Base-by-base conservation (phyloP, 2,888 invertebrate genomes). In the Ectropis crepuscularia region DNA sequence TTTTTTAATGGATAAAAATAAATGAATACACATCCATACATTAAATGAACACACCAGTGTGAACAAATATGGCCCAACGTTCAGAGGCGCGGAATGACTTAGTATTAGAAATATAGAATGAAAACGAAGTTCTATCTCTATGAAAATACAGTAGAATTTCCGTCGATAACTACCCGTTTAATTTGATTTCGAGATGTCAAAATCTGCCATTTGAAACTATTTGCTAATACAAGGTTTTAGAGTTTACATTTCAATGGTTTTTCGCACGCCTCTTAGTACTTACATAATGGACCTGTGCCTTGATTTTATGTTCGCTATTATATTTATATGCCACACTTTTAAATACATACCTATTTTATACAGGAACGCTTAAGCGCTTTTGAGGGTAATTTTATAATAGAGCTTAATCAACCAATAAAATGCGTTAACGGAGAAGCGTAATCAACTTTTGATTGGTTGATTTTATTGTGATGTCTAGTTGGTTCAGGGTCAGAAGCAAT, bases 261-360 rank as follows among this genome's bases (percentile, higher is more conserved):
- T 38, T 12, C 7, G 8, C 9, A 41, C 10, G 6, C 10, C 41
- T 42, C 39, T 51, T 41, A 16, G 39, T 41, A 41, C 16, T 51
- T 41, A n/a, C 10, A 12, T 8, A 50, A 5, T 51, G 41, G 12
- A 28, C 16, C 16, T 28, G 16, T 28, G 16, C 41, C 41, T 16
- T 16, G n/a, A 51, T 10, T 51, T 11, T 16, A 51, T 49, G 10
- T 41, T 37, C 45, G 39, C 45, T 39, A 57, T 45, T 43, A 45
- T 45, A 47, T 43, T 43, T 43, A 48, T 46, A 59, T 59, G 57
- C 51, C 63, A 53, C 53, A 42, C 41, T 54, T 63, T 53, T 8
- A 55, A 45, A 39, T 51, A 48, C 9, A 41, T 55, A 61, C 39
- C 48, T 62, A 53, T 57, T 11, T 55, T 48, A 62, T 43, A 57